Base-by-base conservation (phyloP, 2,888 invertebrate species). In the Stenodera caucasica region DNA sequence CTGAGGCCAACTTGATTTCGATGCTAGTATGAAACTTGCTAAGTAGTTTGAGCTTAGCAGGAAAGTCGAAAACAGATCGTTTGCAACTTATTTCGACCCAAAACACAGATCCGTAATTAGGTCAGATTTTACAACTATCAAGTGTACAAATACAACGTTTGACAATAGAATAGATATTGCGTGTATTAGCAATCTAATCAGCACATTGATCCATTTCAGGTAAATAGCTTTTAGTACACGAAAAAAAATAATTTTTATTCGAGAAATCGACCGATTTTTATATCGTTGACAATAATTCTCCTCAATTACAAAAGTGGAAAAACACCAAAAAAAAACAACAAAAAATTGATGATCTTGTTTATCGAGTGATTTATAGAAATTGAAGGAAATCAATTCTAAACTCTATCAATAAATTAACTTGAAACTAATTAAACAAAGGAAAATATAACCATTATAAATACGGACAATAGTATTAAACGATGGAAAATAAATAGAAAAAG, bases 271-370 rank as follows among this genome's bases (percentile, higher is more conserved):
- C 18, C 7, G n/a, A 11, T 40, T 11, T 40, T 45, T 12, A 21
- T 45, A n/a, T n/a, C n/a, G 12, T 45, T 45, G 45, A 45, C 45
- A 45, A 5, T 11, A 45, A 18, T 18, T 18, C 11, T 14, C 18
- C 2, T 2, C 21, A 21, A 45, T 18, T 45, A 21, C 15, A 21
- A 8, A 32, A 2, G 2, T n/a, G n/a, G n/a, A n/a, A n/a, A n/a
- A n/a, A n/a, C n/a, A n/a, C n/a, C n/a, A 12, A 4, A 12, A 0
- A 45, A 9, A 8, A 15, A 18, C 11, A 40, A 2, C 9, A 9
- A 45, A 23, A 45, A 45, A 45, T 45, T 45, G n/a, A 45, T 23
- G 45, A 23, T 23, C 12, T 23, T 45, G 45, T 45, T 45, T 45
- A 18, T 18, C 8, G 0, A 6, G 0, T 2, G 15, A 40, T 15